Percentiles rank a stretch among this genome's conserved stretches.
These are phyloP conservation scores for Eurois occulta DNA, from an alignment of 2,888 invertebrate species.

Conservation along the genomic window DNA sequence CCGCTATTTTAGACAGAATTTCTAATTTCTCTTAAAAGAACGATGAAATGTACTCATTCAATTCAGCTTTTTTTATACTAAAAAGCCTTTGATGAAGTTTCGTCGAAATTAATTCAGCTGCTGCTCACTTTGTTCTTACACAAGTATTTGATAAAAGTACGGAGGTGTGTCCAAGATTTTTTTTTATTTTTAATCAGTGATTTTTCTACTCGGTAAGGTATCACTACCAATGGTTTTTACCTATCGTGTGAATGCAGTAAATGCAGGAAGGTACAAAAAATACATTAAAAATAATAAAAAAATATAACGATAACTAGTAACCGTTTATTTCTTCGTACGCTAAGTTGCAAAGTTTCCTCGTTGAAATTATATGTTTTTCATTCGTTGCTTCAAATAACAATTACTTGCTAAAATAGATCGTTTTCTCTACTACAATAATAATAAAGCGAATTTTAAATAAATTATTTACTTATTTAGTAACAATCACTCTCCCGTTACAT, in stretches of 20 bases:
- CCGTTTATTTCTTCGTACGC: neutral
- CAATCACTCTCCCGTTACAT: too few species aligned
- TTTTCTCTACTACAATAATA: too few species aligned
- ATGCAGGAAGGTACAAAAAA: neutral
- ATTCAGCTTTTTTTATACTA: constrained; percentile 55
- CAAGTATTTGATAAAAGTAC: constrained; percentile 7
- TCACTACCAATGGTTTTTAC: neutral
- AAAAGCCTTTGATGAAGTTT: constrained; percentile 57
- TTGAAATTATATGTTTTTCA: too few species aligned
- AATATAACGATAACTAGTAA: too few species aligned
- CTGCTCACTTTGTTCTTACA: constrained; percentile 33
- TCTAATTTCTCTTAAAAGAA: constrained; percentile 44
- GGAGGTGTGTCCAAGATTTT: neutral
- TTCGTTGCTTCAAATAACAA: too few species aligned
- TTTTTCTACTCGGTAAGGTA: neutral
- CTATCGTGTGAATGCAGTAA: too few species aligned
- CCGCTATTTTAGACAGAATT: constrained; percentile 30
- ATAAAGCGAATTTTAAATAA: too few species aligned
- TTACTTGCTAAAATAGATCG: too few species aligned
- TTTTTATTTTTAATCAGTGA: neutral
- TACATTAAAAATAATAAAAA: neutral
- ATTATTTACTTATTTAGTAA: too few species aligned
- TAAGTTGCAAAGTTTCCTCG: too few species aligned
- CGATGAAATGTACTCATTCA: constrained; percentile 43
- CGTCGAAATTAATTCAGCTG: constrained; percentile 36